Evolutionary conservation across 2,888 invertebrate genomes (phyloP).

Genomic region (Ischnus inquisitorius): DNA sequence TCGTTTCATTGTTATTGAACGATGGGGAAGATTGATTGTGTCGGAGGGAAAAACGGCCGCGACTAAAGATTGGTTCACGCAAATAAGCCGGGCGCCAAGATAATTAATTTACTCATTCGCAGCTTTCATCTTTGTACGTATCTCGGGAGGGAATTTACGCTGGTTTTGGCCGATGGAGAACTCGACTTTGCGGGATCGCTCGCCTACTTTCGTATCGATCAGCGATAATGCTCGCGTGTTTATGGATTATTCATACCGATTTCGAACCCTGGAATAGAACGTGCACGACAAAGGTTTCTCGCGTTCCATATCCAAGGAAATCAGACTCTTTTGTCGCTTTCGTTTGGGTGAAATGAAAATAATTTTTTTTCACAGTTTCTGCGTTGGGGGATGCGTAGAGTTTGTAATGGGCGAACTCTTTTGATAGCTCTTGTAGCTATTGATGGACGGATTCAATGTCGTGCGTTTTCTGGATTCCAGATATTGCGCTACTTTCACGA

Average conservation of each 20-base stretch:
- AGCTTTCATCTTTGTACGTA: not conserved
- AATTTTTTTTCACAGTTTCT: not conserved
- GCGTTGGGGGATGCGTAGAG: no score
- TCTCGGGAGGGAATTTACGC: not conserved
- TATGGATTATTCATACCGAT: slow-evolving; percentile 9
- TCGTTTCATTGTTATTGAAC: not conserved
- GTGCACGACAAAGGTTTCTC: not conserved
- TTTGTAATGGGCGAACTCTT: not conserved
- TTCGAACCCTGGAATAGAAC: not conserved
- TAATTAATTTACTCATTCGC: not conserved
- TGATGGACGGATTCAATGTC: slow-evolving; percentile 23
- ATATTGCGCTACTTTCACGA: slow-evolving; percentile 94
- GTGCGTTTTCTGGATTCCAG: slow-evolving; percentile 86
- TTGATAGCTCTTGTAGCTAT: not conserved
- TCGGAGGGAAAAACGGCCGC: not conserved
- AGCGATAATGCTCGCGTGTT: not conserved
- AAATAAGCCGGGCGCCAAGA: not conserved
- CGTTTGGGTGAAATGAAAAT: not conserved
- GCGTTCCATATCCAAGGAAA: not conserved
- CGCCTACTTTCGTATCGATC: not conserved
- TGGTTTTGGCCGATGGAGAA: not conserved
- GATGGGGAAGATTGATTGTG: not conserved
- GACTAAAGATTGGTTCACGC: not conserved
- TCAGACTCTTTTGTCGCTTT: not conserved
- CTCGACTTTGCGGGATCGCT: not conserved